Conservation (phyloP, 2,797 vertebrate genomes). For the Borostomias antarcticus region DNA sequence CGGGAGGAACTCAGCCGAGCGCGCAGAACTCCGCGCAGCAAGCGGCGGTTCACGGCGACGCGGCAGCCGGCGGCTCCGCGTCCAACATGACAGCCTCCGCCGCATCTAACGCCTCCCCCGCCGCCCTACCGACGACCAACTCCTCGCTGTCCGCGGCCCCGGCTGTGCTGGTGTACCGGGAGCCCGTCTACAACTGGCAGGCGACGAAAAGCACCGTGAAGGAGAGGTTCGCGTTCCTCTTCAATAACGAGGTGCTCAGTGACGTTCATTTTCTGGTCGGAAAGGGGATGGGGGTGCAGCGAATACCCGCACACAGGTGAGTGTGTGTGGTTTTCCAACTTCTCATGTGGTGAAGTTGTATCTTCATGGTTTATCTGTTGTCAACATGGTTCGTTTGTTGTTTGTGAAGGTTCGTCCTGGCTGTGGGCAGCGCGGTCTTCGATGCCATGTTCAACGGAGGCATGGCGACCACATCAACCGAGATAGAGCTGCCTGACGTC, state of each 20-base stretch:
- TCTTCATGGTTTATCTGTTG: background rate
- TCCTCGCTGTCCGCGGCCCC: conserved; percentile 63
- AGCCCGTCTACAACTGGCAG: conserved; percentile 83
- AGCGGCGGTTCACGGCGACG: conserved; percentile 67
- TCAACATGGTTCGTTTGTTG: background rate
- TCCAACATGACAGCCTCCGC: conserved; percentile 74
- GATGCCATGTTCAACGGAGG: conserved; percentile 99
- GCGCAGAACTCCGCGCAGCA: conserved; percentile 77
- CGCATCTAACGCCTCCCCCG: conserved; percentile 63
- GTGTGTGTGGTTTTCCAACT: background rate
- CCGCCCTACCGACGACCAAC: conserved; percentile 59
- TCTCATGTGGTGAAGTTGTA: too few species aligned
- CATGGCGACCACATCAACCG: conserved; percentile 97
- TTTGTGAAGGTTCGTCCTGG: conserved; percentile 88
- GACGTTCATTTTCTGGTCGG: conserved; percentile 97
- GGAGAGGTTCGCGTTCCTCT: conserved; percentile 82
- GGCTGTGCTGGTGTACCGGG: conserved; percentile 77
- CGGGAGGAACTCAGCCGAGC: conserved; percentile 69
- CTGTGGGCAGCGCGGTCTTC: conserved; percentile 95
- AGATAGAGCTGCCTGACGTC: conserved; percentile 96
- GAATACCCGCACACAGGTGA: conserved; percentile 94
- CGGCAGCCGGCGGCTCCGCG: conserved; percentile 60
- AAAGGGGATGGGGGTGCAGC: conserved; percentile 91
- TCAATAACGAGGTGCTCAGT: conserved; percentile 97
- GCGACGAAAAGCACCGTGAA: conserved; percentile 83